Conservation (phyloP, 1,140 invertebrate genomes). For the Harlomillsia oculata region DNA sequence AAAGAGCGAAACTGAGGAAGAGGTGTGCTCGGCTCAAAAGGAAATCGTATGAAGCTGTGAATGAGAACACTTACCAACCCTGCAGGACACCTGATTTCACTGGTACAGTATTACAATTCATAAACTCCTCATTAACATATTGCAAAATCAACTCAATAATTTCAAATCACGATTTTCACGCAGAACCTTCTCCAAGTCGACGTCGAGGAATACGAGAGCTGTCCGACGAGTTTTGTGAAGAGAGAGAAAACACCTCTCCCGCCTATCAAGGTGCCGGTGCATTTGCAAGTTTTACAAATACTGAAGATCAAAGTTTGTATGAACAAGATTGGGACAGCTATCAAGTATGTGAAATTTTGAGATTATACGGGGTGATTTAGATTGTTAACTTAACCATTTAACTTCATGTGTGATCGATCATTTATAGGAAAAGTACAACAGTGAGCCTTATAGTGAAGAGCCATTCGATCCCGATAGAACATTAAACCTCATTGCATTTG, state of each 20-base stretch:
- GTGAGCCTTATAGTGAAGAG: conserved; percentile 76
- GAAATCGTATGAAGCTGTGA: conserved; percentile 15
- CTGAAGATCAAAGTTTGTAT: conserved; percentile 21
- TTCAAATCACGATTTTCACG: too few relatives aligned
- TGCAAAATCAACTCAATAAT: too few relatives aligned
- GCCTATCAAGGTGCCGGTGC: too few relatives aligned
- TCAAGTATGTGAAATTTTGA: conserved; percentile 22
- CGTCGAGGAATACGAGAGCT: background rate
- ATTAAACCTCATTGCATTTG: conserved; percentile 68
- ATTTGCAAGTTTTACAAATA: too few relatives aligned
- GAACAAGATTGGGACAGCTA: conserved; percentile 36
- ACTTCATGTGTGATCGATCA: conserved; percentile 32
- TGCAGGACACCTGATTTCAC: too few relatives aligned
- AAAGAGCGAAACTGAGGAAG: conserved; percentile 14
- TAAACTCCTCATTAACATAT: too few relatives aligned
- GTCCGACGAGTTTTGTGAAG: conserved; percentile 2
- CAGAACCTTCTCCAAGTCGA: too few relatives aligned
- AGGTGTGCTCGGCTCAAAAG: conserved; percentile 7
- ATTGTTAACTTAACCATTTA: background rate
- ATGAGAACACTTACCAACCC: too few relatives aligned
- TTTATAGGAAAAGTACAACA: conserved; percentile 76
- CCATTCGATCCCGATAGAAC: conserved; percentile 69
- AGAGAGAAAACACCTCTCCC: too few relatives aligned
- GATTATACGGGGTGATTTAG: background rate
- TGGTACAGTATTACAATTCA: too few relatives aligned